These are phyloP conservation scores for Molossus molossus DNA, from an alignment of 2,797 vertebrate species.

Conservation along the genomic window DNA sequence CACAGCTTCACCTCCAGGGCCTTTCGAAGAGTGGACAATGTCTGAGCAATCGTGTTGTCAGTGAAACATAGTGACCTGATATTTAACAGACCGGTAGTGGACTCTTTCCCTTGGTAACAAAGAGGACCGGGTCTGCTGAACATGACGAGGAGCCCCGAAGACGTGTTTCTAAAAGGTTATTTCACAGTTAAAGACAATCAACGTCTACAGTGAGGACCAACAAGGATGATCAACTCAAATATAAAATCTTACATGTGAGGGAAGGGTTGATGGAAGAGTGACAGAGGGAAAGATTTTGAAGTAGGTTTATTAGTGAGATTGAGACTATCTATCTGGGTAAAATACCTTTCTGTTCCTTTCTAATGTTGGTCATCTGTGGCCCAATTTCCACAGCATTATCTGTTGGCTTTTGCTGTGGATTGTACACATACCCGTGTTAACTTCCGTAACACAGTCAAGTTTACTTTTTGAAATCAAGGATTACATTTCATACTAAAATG, in stretches of 20 bases:
- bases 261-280: not conserved
- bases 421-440: not conserved
- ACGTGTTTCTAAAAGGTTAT: slow-evolving; percentile 68
- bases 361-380: not conserved
- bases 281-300: not conserved
- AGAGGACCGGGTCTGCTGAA: slow-evolving; percentile 33
- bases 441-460: not conserved
- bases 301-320: not conserved
- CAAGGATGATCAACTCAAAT: slow-evolving; percentile 14
- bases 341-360: not conserved
- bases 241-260: not conserved
- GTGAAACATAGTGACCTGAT: slow-evolving; percentile 63
- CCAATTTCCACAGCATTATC: not conserved
- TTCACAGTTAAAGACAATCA: slow-evolving; percentile 54
- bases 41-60: slow-evolving; percentile 67
- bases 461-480: not conserved
- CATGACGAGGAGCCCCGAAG: slow-evolving; percentile 4
- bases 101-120: slow-evolving; percentile 50
- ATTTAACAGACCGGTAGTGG: slow-evolving; percentile 64
- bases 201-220: not conserved
- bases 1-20: not conserved
- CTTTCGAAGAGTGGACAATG: slow-evolving; percentile 67
- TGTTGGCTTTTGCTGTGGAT: not conserved
- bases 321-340: not conserved
- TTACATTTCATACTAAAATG: not conserved